Evolutionary conservation across 2,888 invertebrate species (phyloP), one percentile per base, ranked within the genome.

Genomic region (Leptopilina syphax): DNA sequence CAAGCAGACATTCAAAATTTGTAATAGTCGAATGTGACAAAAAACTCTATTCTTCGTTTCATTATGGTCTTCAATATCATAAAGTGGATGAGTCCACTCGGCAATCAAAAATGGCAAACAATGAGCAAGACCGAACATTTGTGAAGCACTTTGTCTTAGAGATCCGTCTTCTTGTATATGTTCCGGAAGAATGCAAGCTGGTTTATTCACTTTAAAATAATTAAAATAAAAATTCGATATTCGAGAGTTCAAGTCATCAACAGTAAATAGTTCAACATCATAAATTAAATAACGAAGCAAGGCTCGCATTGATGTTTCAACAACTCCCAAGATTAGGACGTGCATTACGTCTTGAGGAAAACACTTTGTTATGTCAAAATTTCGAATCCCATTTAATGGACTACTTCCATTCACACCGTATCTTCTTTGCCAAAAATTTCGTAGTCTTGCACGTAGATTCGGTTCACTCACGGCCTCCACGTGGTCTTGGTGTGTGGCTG

Each of bases 261-360:
- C 18, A 41, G 67, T 77, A 65, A 41, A 66, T 13, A 41, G 34
- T 13, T 41, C 4, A 3, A 34, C 2, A 41, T 66, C 34, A 41
- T 13, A 34, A 13, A 66, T 41, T 34, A 34, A 66, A 41, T 66
- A 13, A 13, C 6, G 10, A 34, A 66, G 34, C 6, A 66, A 41
- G 13, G 34, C 13, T 81, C 44, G 63, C 1, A 57, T 47, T n/a
- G 9, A 60, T 10, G 79, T 57, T 34, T 57, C 67, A 13, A n/a
- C 18, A 57, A 79, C 66, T 13, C 84, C 80, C 77, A 81, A 81
- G 41, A 82, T 79, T 60, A 83, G 34, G 47, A 84, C 54, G 63
- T 84, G 82, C 83, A 83, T 82, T 0, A 60, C 68, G 65, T 84
- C 82, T 65, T 83, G 82, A n/a, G 83, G 83, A 12, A 82, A 65